A percentile compares a stretch with the other conserved stretches of the same genome.
phyloP scores from a whole-genome alignment of 2,888 invertebrate genomes.

The Luffia ferchaultella region DNA sequence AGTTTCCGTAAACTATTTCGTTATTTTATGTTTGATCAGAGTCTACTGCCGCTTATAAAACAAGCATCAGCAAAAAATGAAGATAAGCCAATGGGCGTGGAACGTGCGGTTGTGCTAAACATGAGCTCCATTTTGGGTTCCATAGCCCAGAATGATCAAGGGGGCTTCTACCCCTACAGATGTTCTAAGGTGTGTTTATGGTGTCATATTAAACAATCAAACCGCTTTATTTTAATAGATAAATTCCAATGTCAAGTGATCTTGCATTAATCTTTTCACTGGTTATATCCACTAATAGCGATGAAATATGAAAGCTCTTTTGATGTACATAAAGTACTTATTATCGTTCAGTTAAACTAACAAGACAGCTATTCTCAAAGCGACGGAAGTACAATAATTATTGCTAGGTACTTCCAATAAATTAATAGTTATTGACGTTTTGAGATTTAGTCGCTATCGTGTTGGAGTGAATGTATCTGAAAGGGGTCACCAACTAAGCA shows the following conservation, averaged over 20 bases:
- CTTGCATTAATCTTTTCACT: background rate
- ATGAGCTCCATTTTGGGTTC: conserved; percentile 86
- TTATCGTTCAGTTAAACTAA: too few relatives aligned
- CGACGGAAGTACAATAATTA: too few relatives aligned
- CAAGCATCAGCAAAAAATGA: conserved; percentile 69
- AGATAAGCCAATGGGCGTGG: conserved; percentile 61
- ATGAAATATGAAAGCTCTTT: too few relatives aligned
- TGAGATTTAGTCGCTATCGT: too few relatives aligned
- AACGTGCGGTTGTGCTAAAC: conserved; percentile 80
- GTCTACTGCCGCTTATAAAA: conserved; percentile 75
- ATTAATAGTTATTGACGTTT: too few relatives aligned
- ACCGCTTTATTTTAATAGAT: background rate
- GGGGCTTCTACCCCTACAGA: conserved; percentile 86
- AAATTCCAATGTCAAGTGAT: background rate
- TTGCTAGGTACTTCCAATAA: too few relatives aligned
- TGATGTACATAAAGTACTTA: too few relatives aligned
- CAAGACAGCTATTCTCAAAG: too few relatives aligned
- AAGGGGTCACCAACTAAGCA: too few relatives aligned
- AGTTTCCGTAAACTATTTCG: too few relatives aligned
- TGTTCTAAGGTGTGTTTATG: conserved; percentile 77
- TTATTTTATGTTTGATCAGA: conserved; percentile 65
- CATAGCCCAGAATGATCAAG: conserved; percentile 75
- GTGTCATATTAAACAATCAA: background rate
- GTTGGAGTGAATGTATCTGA: too few relatives aligned
- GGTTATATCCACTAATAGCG: background rate